Conservation (phyloP, 30 jellyfish, hydroid and myxozoan species). For the Pelagia noctiluca region DNA sequence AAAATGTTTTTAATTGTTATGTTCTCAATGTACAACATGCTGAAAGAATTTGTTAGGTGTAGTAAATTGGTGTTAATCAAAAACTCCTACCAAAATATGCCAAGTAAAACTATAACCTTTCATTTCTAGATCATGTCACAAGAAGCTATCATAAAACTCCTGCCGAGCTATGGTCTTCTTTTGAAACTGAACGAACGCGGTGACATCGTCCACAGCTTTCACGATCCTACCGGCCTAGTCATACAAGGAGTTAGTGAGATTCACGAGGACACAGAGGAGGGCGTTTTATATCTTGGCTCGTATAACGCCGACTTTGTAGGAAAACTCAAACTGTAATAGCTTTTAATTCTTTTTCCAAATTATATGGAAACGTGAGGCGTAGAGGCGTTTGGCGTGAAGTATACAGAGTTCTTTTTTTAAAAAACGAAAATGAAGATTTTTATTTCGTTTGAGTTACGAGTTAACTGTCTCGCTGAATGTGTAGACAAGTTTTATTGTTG, state of each 20-base stretch:
- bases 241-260: slow-evolving; percentile 86
- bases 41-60: neutral
- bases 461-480: too few species aligned
- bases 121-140: slow-evolving; percentile 83
- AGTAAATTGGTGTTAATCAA: neutral
- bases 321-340: slow-evolving; percentile 52
- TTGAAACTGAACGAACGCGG: slow-evolving; percentile 87
- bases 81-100: neutral
- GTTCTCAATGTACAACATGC: neutral
- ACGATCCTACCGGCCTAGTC: slow-evolving; percentile 90
- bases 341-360: too few species aligned
- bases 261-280: slow-evolving; percentile 80
- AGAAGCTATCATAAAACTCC: slow-evolving; percentile 71
- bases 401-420: too few species aligned
- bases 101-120: neutral
- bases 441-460: too few species aligned
- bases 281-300: slow-evolving; percentile 89
- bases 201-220: slow-evolving; percentile 81
- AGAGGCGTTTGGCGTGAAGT: too few species aligned
- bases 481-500: too few species aligned
- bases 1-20: neutral
- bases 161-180: slow-evolving; percentile 87
- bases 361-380: too few species aligned
- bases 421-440: too few species aligned
- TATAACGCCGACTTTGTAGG: slow-evolving; percentile 84